Evolutionary conservation across 2,113 vertebrate genomes (phyloP), one percentile per base, ranked within the genome.

Genomic region (Lepus timidus): DNA sequence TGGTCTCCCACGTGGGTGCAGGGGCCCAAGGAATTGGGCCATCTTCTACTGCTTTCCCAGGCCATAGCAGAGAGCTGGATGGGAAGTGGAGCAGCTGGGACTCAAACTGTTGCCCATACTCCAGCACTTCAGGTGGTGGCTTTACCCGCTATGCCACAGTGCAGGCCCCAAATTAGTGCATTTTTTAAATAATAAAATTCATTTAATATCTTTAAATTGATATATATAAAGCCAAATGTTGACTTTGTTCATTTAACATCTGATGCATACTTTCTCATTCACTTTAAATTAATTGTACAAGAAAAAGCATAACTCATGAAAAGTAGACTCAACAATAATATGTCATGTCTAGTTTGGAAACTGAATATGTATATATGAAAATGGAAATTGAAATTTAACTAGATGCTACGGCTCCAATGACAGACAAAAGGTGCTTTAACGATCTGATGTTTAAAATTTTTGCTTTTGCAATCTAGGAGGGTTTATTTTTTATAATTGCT

Each of bases 161-260:
- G 44, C 44, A 44, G 44, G 44, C 44, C 44, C 90, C 64, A 49
- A 12, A 29, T 75, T 20, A 6, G 17, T 44, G 20, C 36, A 7
- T 44, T 73, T 75, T 90, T 52, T 0, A 78, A n/a, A n/a, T 49
- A 44, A 52, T 67, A 73, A 90, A 91, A 55, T 90, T 33, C 17
- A 88, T n/a, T 94, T 67, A 81, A 23, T 83, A 62, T 44, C 74
- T 94, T 87, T 80, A 84, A 93, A 94, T n/a, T 75, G 33, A 80
- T 52, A 75, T 51, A 33, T 36, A 62, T 80, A 52, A 84, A 90
- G 27, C 44, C 52, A 71, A 86, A 88, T 67, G 80, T 52, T 90
- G 27, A 71, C 22, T 75, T 74, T 73, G 71, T 51, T 39, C 44
- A 14, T 58, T 83, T 92, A 79, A 85, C 39, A 55, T 12, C n/a